A percentile compares a stretch with the other conserved stretches of the same genome.
Evolutionary conservation across 1,140 invertebrate species (phyloP).

Genomic region (Uloborus diversus): DNA sequence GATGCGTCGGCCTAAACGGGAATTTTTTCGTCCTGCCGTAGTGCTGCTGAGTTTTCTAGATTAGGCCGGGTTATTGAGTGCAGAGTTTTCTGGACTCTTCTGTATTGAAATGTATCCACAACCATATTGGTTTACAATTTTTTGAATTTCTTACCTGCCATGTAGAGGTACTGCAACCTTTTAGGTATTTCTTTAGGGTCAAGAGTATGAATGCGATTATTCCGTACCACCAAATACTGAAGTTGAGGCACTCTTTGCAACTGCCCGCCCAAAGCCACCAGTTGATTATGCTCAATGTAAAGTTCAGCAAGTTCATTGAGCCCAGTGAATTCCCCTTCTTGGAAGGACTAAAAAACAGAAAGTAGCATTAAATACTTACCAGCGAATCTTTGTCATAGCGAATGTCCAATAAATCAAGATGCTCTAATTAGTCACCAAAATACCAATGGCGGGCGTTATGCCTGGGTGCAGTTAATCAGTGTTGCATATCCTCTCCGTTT

Average conservation of each 20-base stretch:
- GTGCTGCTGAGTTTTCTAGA: too few relatives aligned
- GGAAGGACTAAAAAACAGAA: neutral
- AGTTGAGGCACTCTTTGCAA: slow-evolving; percentile 1
- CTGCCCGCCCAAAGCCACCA: neutral
- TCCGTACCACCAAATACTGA: slow-evolving; percentile 6
- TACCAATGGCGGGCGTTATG: neutral
- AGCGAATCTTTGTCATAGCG: too few relatives aligned
- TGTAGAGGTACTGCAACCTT: slow-evolving; percentile 9
- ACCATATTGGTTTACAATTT: too few relatives aligned
- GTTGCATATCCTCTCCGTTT: too few relatives aligned
- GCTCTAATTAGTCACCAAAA: neutral
- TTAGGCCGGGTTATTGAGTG: too few relatives aligned
- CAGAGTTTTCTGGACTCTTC: too few relatives aligned
- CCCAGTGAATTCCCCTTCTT: slow-evolving; percentile 12
- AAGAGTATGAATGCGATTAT: slow-evolving; percentile 23
- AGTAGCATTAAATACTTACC: too few relatives aligned
- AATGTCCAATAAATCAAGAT: too few relatives aligned
- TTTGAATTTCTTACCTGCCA: slow-evolving; percentile 21
- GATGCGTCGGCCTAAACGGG: too few relatives aligned
- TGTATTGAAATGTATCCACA: too few relatives aligned
- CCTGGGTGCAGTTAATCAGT: neutral
- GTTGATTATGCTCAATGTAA: slow-evolving; percentile 7
- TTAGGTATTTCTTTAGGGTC: neutral
- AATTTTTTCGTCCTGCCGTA: too few relatives aligned
- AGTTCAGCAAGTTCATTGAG: slow-evolving; percentile 34